A percentile compares a stretch with the other conserved stretches of the same genome.
Conservation (phyloP, 2,888 invertebrate species). For the Alviniconcha strummeri region DNA sequence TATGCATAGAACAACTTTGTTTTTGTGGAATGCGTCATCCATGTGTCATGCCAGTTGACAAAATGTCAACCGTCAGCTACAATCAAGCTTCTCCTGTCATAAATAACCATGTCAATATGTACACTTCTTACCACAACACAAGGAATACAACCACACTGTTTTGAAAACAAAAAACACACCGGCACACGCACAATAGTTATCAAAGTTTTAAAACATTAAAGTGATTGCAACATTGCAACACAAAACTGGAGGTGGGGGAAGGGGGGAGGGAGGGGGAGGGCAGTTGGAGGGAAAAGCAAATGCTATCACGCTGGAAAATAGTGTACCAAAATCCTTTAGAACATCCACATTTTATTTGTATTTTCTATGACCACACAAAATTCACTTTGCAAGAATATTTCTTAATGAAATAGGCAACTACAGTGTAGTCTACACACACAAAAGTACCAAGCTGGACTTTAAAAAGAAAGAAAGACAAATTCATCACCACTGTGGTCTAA, state of each 20-base stretch:
- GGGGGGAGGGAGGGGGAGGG: too few species aligned
- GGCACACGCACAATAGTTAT: constrained; percentile 1
- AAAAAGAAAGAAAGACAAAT: too few species aligned
- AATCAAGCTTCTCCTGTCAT: constrained; percentile 17
- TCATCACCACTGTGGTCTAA: too few species aligned
- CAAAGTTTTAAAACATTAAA: not conserved
- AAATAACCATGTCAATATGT: constrained; percentile 21
- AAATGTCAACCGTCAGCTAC: not conserved
- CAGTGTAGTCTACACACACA: too few species aligned
- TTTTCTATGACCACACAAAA: too few species aligned
- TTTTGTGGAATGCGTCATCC: constrained; percentile 23
- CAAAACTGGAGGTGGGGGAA: not conserved
- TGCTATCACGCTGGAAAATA: not conserved
- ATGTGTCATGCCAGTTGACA: not conserved
- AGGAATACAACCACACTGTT: not conserved
- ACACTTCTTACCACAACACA: constrained; percentile 24
- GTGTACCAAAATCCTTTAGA: not conserved
- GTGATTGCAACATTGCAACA: constrained; percentile 6
- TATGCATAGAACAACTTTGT: constrained; percentile 27
- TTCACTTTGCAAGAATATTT: too few species aligned
- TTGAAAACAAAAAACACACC: not conserved
- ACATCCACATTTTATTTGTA: not conserved
- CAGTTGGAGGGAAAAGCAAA: not conserved
- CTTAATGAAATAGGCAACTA: too few species aligned
- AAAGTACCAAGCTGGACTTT: too few species aligned